Conservation (phyloP, 1,140 invertebrate genomes). For the Galendromus occidentalis region DNA sequence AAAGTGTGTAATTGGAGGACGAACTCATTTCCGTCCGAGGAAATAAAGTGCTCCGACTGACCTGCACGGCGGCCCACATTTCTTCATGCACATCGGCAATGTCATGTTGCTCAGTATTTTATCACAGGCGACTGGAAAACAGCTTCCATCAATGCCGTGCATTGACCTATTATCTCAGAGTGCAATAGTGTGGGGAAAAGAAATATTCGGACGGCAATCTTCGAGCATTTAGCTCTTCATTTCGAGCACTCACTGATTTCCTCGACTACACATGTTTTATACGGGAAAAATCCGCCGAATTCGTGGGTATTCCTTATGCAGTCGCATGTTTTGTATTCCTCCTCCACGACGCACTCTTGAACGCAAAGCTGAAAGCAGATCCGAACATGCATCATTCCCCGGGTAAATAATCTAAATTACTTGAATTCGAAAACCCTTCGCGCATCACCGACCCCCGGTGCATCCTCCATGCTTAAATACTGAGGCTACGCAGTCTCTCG, state of each 20-base stretch:
- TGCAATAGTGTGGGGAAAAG: no score
- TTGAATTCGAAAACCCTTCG: no score
- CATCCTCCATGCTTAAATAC: no score
- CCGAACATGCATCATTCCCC: no score
- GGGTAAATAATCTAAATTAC: no score
- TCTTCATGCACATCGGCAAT: background rate
- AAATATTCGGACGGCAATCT: no score
- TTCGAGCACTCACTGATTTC: background rate
- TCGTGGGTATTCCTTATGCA: background rate
- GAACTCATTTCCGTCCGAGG: no score
- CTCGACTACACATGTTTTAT: background rate
- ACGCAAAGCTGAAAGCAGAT: background rate
- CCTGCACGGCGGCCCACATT: background rate
- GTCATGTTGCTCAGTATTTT: background rate
- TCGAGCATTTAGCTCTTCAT: no score
- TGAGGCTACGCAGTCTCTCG: no score
- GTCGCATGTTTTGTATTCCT: background rate
- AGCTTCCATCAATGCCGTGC: no score
- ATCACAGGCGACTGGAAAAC: background rate
- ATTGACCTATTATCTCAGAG: no score
- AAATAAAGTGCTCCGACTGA: background rate
- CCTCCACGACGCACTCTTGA: background rate
- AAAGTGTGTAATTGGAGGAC: background rate
- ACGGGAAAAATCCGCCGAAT: background rate
- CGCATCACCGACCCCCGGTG: no score